Evolutionary conservation across 2,113 vertebrate species (phyloP), one percentile per base, ranked within the genome.

Genomic region (Marmota monax): DNA sequence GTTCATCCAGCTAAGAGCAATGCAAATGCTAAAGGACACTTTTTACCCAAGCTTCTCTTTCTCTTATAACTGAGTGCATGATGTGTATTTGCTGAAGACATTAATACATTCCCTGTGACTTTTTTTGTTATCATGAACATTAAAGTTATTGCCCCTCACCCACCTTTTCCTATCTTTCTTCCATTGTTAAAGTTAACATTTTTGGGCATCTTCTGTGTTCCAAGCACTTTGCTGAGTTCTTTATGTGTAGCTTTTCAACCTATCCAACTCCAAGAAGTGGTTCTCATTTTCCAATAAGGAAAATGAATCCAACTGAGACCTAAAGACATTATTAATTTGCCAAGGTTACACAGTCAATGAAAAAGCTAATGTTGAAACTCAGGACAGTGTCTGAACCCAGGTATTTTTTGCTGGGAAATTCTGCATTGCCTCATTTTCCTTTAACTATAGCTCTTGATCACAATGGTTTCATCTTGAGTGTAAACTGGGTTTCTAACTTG

Each of bases 1-100:
- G 93, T 97, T 97, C 88, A 73, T 82, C 90, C 80, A 70, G 83
- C 96, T 96, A 92, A 96, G 86, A 97, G 96, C 97, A 77, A 51
- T 67, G 95, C 58, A 93, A 92, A 95, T 95, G 79, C 92, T 74
- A 94, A 84, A 96, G 82, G 93, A 92, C 80, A 93, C 84, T 95
- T 91, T 63, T 56, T 80, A 76, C 88, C 91, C 61, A 53, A 83
- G 53, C 42, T 82, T 27, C 29, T 8, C 48, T 4, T 12, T 37
- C 45, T 4, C 61, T 51, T 18, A 70, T 67, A 48, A 83, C 70
- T 56, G 32, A 70, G 84, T 34, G 4, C 23, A 51, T 83, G 77
- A 82, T 65, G 11, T 92, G 4, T 37, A 82, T 82, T 94, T 93
- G 69, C 77, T 92, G 84, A 95, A 93, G 45, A 82, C 27, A 77